These are phyloP conservation scores for Globodera rostochiensis DNA, from an alignment of 1,140 invertebrate species.

Conservation along the genomic window DNA sequence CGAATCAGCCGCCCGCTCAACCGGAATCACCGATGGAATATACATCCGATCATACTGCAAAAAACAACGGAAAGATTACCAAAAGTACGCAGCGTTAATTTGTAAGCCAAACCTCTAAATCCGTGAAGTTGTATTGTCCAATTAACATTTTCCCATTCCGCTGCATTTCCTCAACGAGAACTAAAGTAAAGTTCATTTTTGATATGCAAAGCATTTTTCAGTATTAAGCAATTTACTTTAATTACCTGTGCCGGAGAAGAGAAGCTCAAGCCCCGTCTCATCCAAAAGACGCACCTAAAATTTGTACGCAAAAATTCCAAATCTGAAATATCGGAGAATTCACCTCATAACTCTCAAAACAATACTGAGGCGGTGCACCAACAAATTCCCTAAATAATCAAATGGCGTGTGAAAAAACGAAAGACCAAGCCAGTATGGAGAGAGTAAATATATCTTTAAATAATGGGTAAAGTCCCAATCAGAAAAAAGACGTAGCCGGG, in stretches of 20 bases:
- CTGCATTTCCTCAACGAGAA: slow-evolving; percentile 47
- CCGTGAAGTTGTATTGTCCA: slow-evolving; percentile 62
- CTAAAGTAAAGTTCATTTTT: slow-evolving; percentile 17
- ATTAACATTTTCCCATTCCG: slow-evolving; percentile 47
- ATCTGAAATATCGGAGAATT: background rate
- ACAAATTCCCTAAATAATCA: slow-evolving; percentile 50
- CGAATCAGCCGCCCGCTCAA: slow-evolving; percentile 58
- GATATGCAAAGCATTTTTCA: background rate
- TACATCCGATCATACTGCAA: slow-evolving; percentile 55
- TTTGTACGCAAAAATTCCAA: background rate
- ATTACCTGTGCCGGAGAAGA: slow-evolving; percentile 28
- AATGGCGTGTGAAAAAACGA: background rate
- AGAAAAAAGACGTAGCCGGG: no score
- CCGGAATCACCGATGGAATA: slow-evolving; percentile 62
- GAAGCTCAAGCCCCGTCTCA: slow-evolving; percentile 51
- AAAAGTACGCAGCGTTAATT: background rate
- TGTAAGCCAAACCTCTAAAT: slow-evolving; percentile 46
- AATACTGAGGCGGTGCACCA: slow-evolving; percentile 62
- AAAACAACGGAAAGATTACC: background rate
- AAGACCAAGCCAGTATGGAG: background rate
- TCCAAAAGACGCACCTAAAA: slow-evolving; percentile 59
- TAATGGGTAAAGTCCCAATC: no score
- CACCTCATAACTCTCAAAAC: slow-evolving; percentile 64
- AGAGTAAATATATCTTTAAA: background rate
- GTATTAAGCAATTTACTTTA: background rate